Percentiles rank a stretch among this genome's conserved stretches.
These are phyloP conservation scores for Clarias pachynema DNA, from an alignment of 2,797 vertebrate genomes.

Conservation along the genomic window DNA sequence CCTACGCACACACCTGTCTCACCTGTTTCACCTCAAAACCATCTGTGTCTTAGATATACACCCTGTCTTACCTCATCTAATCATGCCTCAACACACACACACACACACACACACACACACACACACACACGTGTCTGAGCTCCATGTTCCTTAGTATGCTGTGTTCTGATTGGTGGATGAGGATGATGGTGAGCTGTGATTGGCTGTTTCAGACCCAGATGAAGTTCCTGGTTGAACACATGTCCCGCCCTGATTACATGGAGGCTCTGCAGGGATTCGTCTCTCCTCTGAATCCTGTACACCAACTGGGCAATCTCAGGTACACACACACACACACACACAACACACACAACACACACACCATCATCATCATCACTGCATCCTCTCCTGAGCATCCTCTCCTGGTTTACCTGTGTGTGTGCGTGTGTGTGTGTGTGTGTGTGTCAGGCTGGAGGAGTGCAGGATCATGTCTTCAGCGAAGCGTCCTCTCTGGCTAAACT, in stretches of 20 bases:
- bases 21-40: background rate
- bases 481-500: conserved; percentile 80
- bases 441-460: conserved; percentile 74
- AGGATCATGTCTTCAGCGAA: conserved; percentile 80
- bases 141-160: background rate
- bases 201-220: conserved; percentile 75
- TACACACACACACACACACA: conserved; percentile 51
- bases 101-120: background rate
- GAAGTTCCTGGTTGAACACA: conserved; percentile 83
- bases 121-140: background rate
- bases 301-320: conserved; percentile 79
- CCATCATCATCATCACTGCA: background rate
- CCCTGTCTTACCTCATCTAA: background rate
- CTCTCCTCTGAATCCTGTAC: conserved; percentile 79
- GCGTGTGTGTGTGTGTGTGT: conserved; percentile 3
- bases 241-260: conserved; percentile 82
- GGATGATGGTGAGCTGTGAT: conserved; percentile 47
- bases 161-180: conserved; percentile 40
- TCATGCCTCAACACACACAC: background rate
- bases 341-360: conserved; percentile 10
- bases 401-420: background rate
- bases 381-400: background rate
- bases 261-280: conserved; percentile 80
- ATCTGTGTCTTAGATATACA: background rate
- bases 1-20: background rate